Evolutionary conservation across 2,797 vertebrate genomes (phyloP).

Genomic region (Choloepus didactylus): DNA sequence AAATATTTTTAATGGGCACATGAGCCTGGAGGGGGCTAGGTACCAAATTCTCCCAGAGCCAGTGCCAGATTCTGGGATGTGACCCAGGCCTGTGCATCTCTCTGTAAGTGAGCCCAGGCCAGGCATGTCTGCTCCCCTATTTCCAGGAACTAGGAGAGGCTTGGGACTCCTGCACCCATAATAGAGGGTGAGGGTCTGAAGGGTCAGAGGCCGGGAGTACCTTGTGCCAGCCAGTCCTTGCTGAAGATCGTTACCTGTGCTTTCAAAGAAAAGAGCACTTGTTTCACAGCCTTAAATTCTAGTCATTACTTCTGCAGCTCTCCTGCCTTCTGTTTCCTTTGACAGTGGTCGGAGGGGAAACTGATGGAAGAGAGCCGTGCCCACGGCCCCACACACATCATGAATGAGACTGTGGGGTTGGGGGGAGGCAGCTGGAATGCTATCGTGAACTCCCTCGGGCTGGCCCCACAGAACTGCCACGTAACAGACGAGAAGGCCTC

Average conservation of each 20-base stretch:
- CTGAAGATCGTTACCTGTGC: neutral
- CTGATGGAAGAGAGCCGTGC: neutral
- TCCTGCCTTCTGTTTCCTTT: slow-evolving; percentile 39
- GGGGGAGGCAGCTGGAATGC: neutral
- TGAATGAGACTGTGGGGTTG: neutral
- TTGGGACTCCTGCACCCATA: neutral
- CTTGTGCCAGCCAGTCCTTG: neutral
- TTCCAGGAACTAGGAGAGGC: neutral
- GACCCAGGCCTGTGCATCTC: neutral
- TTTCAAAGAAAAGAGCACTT: neutral
- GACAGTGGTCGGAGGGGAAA: neutral
- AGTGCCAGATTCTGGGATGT: too few relatives aligned
- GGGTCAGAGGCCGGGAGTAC: neutral
- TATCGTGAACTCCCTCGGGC: neutral
- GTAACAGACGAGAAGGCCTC: neutral
- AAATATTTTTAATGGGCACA: neutral
- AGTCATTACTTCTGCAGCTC: neutral
- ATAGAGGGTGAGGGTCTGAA: neutral
- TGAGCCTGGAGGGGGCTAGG: neutral
- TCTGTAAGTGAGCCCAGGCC: neutral
- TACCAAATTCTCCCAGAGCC: neutral
- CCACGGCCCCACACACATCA: accelerated
- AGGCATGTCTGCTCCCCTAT: neutral
- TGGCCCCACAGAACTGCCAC: neutral
- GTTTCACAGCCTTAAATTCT: neutral